Percentiles rank a stretch among this genome's conserved stretches.
Evolutionary conservation across 2,797 vertebrate genomes (phyloP).

Genomic region (Arrhamphus sclerolepis): DNA sequence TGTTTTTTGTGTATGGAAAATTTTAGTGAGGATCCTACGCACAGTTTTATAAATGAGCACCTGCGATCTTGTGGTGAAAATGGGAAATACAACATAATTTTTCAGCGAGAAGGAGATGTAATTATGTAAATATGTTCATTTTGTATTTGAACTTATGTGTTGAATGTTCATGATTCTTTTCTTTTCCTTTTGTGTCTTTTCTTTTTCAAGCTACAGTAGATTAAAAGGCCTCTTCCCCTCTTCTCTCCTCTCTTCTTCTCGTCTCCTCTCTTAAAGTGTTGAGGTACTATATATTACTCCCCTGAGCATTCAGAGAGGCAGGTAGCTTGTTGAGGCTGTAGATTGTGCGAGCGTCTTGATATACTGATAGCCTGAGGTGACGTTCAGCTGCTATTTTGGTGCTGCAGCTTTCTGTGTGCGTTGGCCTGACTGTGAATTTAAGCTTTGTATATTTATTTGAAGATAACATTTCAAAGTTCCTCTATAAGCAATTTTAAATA

Average conservation of each 20-base stretch:
- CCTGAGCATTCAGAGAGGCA: constrained; percentile 36
- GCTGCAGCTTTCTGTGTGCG: constrained; percentile 14
- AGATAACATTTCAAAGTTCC: constrained; percentile 5
- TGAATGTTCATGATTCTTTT: not conserved
- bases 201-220: no score
- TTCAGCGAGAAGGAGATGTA: no score
- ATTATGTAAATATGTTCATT: not conserved
- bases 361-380: constrained; percentile 46
- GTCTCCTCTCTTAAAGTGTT: constrained; percentile 5
- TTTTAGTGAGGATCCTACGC: no score
- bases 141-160: not conserved
- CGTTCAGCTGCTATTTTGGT: constrained; percentile 24
- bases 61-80: no score
- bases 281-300: constrained; percentile 50
- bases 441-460: constrained; percentile 1
- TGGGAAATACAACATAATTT: no score
- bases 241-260: no score
- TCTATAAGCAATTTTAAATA: constrained; percentile 2
- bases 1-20: no score
- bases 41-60: no score
- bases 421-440: constrained; percentile 9
- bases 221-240: no score
- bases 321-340: constrained; percentile 42
- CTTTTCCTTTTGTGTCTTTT: not conserved
- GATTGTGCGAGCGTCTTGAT: constrained; percentile 49